Base-by-base conservation (phyloP, 1,140 invertebrate genomes). In the Octopus sinensis region DNA sequence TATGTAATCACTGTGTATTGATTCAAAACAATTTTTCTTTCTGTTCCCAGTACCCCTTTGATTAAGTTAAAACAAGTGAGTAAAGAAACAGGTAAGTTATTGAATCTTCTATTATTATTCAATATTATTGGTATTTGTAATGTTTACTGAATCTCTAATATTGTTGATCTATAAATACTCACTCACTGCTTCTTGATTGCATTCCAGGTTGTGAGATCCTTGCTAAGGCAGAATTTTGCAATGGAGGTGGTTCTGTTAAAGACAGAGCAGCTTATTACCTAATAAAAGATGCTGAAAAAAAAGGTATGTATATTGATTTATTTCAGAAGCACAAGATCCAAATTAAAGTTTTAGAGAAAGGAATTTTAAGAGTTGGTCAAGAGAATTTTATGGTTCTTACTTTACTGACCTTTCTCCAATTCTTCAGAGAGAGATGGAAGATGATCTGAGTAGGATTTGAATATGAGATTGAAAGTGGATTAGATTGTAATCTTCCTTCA, bases 181-280 rank as follows among this genome's bases (percentile, higher is more conserved):
- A 52, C 13, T 30, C 78, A 6, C 54, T 51, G 56, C 30, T 68
- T 62, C 12, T 54, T 77, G 71, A 73, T 79, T 10, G 30, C 54
- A 10, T 79, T 85, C 30, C 82, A 87, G 90, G 90, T 54, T 91
- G 90, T 86, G 88, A 91, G 75, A 91, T 91, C 76, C 84, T 91
- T 12, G 90, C 88, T 5, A 91, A 91, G 79, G 90, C 87, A 17
- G 90, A 91, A 82, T 90, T 90, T 83, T 88, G 88, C 82, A 91
- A 91, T 85, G 90, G 90, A 13, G 90, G 90, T 73, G 90, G 90
- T 2, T 91, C 90, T 6, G 89, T 91, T 0, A 91, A 91, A 83
- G 90, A 91, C 84, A 83, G 90, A 80, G 90, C 90, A 56, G 90
- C 90, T 51, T 86, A 86, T 10, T 91, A 86, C 80, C 85, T 91